Conservation (phyloP, 2,797 vertebrate species). For the Hemibagrus guttatus region DNA sequence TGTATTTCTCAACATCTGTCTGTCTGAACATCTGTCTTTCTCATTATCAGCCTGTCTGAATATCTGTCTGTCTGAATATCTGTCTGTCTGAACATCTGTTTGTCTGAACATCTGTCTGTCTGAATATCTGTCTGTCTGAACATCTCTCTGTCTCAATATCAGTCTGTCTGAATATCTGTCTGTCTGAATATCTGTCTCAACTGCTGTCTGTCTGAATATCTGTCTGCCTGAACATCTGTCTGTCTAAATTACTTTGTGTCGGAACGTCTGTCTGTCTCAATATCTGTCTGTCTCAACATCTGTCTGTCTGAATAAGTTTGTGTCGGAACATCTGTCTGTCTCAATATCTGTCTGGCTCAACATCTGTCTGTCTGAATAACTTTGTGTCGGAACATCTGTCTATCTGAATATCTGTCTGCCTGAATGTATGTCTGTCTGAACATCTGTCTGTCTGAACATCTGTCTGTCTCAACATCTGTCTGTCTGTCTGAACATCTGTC, state of each 20-base stretch:
- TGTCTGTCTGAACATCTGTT: slow-evolving; percentile 12
- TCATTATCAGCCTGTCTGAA: too few species aligned
- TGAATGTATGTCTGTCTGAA: not conserved
- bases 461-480: not conserved
- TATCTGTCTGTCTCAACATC: not conserved
- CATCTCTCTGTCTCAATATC: not conserved
- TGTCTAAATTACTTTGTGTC: not conserved
- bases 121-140: not conserved
- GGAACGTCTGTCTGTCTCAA: not conserved
- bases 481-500: too few species aligned
- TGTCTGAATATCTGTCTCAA: not conserved
- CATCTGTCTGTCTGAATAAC: not conserved
- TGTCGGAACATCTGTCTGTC: not conserved
- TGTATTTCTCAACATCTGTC: not conserved
- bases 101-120: not conserved
- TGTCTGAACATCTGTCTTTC: not conserved
- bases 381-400: not conserved
- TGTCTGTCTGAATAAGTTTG: not conserved
- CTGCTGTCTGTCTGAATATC: not conserved
- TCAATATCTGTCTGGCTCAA: not conserved
- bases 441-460: not conserved
- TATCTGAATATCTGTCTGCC: not conserved
- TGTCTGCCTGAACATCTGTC: not conserved
- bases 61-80: too few species aligned
- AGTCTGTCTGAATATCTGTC: not conserved